phyloP scores from a whole-genome alignment of 2,797 vertebrate genomes.

The Tokudaia muenninki region DNA sequence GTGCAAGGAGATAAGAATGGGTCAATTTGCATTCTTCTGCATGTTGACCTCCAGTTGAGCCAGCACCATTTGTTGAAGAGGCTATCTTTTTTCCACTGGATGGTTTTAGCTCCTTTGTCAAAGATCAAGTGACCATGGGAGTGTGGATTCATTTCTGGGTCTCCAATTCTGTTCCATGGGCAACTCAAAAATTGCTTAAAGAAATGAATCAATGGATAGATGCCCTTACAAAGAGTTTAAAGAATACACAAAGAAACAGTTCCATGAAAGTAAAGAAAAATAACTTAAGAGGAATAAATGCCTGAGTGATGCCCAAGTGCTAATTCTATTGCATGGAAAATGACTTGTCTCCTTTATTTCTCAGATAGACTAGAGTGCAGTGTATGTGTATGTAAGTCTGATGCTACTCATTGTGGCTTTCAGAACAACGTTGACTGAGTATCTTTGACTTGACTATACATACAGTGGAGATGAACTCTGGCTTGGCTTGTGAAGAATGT shows the following conservation, averaged over 20 bases:
- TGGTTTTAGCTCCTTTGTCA: no score
- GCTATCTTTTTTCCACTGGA: no score
- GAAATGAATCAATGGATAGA: no score
- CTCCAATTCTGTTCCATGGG: no score
- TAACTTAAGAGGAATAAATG: not conserved
- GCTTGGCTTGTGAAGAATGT: not conserved
- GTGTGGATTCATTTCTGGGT: no score
- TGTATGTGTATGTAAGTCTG: not conserved
- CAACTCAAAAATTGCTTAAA: no score
- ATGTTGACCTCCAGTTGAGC: no score
- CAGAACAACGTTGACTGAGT: not conserved
- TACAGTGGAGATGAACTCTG: not conserved
- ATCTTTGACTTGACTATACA: not conserved
- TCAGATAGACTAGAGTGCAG: not conserved
- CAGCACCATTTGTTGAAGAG: no score
- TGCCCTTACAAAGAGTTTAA: no score
- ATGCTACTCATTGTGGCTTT: not conserved
- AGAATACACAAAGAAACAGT: not conserved
- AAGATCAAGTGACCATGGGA: no score
- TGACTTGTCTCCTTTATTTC: not conserved
- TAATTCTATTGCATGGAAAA: not conserved
- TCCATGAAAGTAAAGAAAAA: not conserved
- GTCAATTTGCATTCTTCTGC: no score
- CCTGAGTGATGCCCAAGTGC: not conserved
- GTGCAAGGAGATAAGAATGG: no score